A percentile compares a stretch with the other conserved stretches of the same genome.
Evolutionary conservation across 1,140 invertebrate species (phyloP).

Genomic region (Forficula auricularia): DNA sequence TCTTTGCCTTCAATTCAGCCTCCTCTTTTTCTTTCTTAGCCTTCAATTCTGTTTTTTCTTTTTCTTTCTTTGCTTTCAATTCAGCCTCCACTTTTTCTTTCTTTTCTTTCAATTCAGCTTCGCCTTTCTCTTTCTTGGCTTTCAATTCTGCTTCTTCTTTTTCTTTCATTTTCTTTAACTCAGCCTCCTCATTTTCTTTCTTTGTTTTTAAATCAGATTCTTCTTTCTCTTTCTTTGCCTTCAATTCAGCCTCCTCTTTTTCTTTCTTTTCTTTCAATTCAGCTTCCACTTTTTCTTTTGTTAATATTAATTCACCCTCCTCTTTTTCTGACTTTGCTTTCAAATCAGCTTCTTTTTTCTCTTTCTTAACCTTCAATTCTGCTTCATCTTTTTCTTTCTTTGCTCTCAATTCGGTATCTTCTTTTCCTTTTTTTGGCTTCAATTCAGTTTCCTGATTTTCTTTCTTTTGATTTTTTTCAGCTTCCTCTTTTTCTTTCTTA

Average conservation of each 20-base stretch:
- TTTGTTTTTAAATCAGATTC: constrained; percentile 13
- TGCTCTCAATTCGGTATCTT: not conserved
- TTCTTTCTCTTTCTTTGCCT: constrained; percentile 14
- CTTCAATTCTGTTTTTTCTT: constrained; percentile 8
- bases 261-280: constrained; percentile 15
- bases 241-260: constrained; percentile 15
- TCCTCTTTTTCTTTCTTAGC: not conserved
- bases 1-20: not conserved
- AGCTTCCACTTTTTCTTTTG: constrained; percentile 15
- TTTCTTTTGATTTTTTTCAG: constrained; percentile 9
- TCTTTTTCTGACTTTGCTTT: constrained; percentile 16
- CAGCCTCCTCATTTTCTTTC: constrained; percentile 15
- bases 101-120: constrained; percentile 13
- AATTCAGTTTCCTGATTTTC: constrained; percentile 9
- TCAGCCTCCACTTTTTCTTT: constrained; percentile 11
- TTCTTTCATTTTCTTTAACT: constrained; percentile 13
- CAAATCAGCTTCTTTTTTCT: constrained; percentile 12
- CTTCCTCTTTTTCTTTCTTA: constrained; percentile 6
- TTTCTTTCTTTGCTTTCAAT: constrained; percentile 9
- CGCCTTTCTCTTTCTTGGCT: constrained; percentile 14
- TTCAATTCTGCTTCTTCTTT: constrained; percentile 13
- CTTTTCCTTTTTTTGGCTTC: not conserved
- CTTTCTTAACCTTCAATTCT: not conserved
- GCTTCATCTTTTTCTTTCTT: not conserved
- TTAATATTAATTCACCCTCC: constrained; percentile 12